Evolutionary conservation across 2,113 vertebrate species (phyloP).

Genomic region (Verasper variegatus): DNA sequence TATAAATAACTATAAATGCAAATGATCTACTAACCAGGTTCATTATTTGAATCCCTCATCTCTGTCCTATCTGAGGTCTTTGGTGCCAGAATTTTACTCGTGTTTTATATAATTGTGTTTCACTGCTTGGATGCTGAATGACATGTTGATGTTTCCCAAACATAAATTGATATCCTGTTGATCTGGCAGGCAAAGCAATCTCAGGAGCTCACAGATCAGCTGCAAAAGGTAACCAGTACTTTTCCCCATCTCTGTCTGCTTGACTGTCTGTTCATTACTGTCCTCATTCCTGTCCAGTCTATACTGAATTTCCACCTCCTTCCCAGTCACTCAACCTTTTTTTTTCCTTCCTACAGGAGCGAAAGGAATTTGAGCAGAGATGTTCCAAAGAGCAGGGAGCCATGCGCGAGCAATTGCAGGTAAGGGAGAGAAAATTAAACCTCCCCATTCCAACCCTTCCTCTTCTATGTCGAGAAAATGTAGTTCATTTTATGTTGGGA

Average conservation of each 20-base stretch:
- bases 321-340: conserved; percentile 15
- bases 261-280: background rate
- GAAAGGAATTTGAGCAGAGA: conserved; percentile 92
- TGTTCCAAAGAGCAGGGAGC: conserved; percentile 90
- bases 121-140: background rate
- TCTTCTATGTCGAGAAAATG: no score
- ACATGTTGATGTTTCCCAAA: conserved; percentile 5
- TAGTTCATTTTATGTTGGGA: no score
- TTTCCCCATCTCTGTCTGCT: background rate
- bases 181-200: conserved; percentile 87
- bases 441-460: background rate
- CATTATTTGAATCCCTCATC: background rate
- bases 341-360: conserved; percentile 82
- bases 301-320: background rate
- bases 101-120: conserved; percentile 4
- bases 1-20: conserved; percentile 20
- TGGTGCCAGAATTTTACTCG: conserved; percentile 16
- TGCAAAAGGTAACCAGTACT: conserved; percentile 88
- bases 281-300: background rate
- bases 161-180: conserved; percentile 24
- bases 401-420: conserved; percentile 93
- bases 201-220: conserved; percentile 88
- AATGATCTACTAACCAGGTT: conserved; percentile 6
- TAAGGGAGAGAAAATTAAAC: conserved; percentile 61
- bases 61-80: conserved; percentile 19